Percentiles rank a stretch among this genome's conserved stretches.
These are phyloP conservation scores for Odontothrips loti DNA, from an alignment of 2,888 invertebrate species.

Conservation along the genomic window DNA sequence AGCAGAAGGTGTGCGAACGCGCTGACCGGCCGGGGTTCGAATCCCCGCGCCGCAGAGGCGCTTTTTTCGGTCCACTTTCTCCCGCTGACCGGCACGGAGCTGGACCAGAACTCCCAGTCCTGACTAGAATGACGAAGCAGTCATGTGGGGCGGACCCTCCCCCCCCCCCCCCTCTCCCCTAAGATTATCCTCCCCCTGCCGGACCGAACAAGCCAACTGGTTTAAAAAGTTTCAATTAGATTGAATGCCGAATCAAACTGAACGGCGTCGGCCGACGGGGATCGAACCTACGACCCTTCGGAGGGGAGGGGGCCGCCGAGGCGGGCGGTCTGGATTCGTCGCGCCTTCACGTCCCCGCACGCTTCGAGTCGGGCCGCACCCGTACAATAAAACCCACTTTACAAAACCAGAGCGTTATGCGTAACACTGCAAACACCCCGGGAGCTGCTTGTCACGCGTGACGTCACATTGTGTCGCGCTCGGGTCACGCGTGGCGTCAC, in stretches of 20 bases:
- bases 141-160: not conserved
- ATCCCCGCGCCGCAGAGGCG: too few relatives aligned
- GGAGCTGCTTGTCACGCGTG: too few relatives aligned
- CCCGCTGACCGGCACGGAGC: not conserved
- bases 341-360: too few relatives aligned
- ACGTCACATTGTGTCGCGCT: not conserved
- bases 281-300: too few relatives aligned
- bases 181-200: not conserved
- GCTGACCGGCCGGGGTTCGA: not conserved
- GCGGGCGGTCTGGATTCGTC: not conserved
- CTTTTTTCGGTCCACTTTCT: too few relatives aligned
- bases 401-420: too few relatives aligned
- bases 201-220: not conserved
- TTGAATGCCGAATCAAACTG: not conserved
- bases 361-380: not conserved
- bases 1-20: not conserved
- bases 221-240: slow-evolving; percentile 12
- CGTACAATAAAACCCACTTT: too few relatives aligned
- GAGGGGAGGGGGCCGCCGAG: not conserved
- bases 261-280: not conserved
- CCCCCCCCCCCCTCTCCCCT: not conserved
- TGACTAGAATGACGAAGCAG: too few relatives aligned
- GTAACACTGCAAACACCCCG: too few relatives aligned
- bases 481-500: not conserved
- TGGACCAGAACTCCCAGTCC: too few relatives aligned